Base-by-base conservation (phyloP, 2,888 invertebrate species). In the Elaeidobius kamerunicus region DNA sequence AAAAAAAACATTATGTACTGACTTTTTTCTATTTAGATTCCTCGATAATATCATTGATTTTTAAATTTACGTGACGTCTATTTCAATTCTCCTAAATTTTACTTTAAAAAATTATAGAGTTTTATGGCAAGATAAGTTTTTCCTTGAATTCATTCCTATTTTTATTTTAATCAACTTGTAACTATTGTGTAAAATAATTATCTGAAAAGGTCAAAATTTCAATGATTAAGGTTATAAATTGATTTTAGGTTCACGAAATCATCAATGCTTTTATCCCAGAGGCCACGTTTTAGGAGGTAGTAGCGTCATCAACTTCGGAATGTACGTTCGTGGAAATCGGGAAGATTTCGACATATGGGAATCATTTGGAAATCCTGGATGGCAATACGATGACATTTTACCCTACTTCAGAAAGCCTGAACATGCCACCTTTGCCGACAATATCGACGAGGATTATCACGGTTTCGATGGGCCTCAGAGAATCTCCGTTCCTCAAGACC, bases 331-430 rank as follows among this genome's bases (percentile, higher is more conserved):
- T 46, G 93, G 93, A 0, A 90, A 90, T 70, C 79, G 79, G 43
- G 75, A 84, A 0, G 92, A 93, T 70, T 94, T 82, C 67, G 87
- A 92, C 68, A 79, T 83, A 38, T 94, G 93, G 93, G 87, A 52
- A 30, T 19, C 19, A 6, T n/a, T 52, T 7, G 52, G 52, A 4
- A 52, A 52, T 23, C 52, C 52, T 17, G 52, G 52, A 34, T 52
- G 52, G 52, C 17, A 40, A 3, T 52, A 52, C 40, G 45, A 46
- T 3, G 45, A 52, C 19, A 17, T 52, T 9, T 40, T 52, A 32
- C 45, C 27, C 1, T 52, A 52, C 23, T 52, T 52, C 28, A 18
- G 35, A 15, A 52, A 52, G 27, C 46, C 52, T 3, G 52, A 52
- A 45, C 45, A 44, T 5, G 52, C 52, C 36, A 46, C 46, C 20